A percentile compares a stretch with the other conserved stretches of the same genome.
These are phyloP conservation scores for Anoplopoma fimbria DNA, from an alignment of 2,113 vertebrate genomes.

Conservation along the genomic window DNA sequence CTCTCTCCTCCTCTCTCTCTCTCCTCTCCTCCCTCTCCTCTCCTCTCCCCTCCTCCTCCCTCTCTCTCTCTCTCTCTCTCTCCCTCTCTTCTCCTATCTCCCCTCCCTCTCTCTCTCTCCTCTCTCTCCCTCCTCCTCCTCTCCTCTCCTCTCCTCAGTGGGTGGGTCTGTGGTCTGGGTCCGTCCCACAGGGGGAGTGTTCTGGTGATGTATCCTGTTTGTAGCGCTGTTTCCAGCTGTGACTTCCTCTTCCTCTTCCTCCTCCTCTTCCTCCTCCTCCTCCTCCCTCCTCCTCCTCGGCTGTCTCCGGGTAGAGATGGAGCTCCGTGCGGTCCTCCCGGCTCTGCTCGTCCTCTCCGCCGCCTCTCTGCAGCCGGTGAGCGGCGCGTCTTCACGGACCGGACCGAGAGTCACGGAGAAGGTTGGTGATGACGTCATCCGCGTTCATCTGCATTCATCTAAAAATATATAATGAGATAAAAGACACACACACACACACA, in stretches of 20 bases:
- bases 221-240: conserved; percentile 38
- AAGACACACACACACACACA: not conserved
- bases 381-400: conserved; percentile 63
- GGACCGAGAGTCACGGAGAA: conserved; percentile 87
- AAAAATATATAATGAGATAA: too few relatives aligned
- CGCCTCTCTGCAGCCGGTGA: conserved; percentile 48
- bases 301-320: conserved; percentile 58
- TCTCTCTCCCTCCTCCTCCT: not conserved
- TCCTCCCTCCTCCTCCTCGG: not conserved
- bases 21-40: not conserved
- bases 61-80: not conserved
- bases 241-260: conserved; percentile 6
- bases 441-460: conserved; percentile 28
- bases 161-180: conserved; percentile 31
- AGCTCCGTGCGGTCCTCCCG: conserved; percentile 41
- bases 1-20: not conserved
- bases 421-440: conserved; percentile 69
- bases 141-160: not conserved
- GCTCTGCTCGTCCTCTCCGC: conserved; percentile 54
- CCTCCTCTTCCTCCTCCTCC: not conserved
- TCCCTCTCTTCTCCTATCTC: not conserved
- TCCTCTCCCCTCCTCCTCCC: too few relatives aligned
- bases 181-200: conserved; percentile 40
- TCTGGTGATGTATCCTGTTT: conserved; percentile 37
- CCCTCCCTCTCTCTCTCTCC: too few relatives aligned